These are phyloP conservation scores for Rhyacichthys aspro DNA, from an alignment of 2,797 vertebrate species.

Conservation along the genomic window DNA sequence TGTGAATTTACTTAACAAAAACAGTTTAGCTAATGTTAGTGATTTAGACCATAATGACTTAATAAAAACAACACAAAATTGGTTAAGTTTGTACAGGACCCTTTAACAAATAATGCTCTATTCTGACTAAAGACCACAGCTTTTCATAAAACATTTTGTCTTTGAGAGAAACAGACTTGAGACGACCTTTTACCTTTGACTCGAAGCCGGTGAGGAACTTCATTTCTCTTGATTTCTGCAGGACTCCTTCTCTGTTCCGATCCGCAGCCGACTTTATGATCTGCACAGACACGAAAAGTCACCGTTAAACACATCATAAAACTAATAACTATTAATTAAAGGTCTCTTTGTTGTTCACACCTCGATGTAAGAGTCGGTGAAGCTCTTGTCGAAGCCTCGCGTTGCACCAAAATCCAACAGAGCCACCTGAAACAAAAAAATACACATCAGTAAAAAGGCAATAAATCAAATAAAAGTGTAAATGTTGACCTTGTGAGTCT, in stretches of 20 bases:
- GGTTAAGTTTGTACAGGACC: no score
- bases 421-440: slow-evolving; percentile 81
- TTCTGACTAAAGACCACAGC: no score
- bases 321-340: neutral
- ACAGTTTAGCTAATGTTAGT: no score
- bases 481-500: slow-evolving; percentile 84
- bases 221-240: slow-evolving; percentile 90
- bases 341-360: slow-evolving; percentile 63
- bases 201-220: slow-evolving; percentile 96
- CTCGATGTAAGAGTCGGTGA: slow-evolving; percentile 94
- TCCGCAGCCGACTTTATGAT: slow-evolving; percentile 89
- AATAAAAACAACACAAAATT: no score
- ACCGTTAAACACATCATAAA: neutral
- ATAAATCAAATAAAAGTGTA: no score
- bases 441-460: neutral
- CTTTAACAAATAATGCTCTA: no score
- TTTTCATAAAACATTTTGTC: no score
- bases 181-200: slow-evolving; percentile 92
- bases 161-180: no score
- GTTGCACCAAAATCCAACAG: slow-evolving; percentile 95
- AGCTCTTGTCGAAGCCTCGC: slow-evolving; percentile 88
- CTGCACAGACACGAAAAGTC: slow-evolving; percentile 60
- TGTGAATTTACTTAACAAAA: no score
- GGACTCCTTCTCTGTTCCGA: slow-evolving; percentile 83
- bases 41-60: no score